Conservation (phyloP, 2,113 vertebrate species). For the Caranx melampygus region DNA sequence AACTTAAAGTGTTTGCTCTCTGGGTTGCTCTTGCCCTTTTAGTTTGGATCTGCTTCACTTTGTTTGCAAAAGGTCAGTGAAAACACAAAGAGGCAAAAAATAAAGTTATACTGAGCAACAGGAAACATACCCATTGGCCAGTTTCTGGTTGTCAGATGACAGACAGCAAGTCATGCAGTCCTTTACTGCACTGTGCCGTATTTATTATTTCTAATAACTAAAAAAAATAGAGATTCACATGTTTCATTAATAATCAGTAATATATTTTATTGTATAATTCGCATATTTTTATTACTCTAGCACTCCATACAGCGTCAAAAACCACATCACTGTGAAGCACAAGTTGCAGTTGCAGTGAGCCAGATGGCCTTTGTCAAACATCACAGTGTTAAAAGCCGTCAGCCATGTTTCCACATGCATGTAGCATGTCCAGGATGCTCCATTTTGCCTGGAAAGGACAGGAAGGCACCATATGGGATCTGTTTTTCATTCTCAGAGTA, state of each 20-base stretch:
- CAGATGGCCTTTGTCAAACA: slow-evolving; percentile 55
- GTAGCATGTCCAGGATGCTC: slow-evolving; percentile 34
- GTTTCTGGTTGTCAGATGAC: not conserved
- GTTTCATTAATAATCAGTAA: not conserved
- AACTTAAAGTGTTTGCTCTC: not conserved
- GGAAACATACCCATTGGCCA: not conserved
- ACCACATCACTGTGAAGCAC: not conserved
- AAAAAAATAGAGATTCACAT: too few relatives aligned
- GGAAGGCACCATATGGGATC: slow-evolving; percentile 38
- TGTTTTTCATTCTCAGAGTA: slow-evolving; percentile 39
- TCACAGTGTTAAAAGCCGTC: slow-evolving; percentile 6
- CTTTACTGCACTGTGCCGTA: not conserved
- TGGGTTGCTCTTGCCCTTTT: not conserved
- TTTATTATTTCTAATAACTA: too few relatives aligned
- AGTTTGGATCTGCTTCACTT: not conserved
- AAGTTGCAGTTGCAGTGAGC: not conserved
- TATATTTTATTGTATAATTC: not conserved
- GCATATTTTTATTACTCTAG: not conserved
- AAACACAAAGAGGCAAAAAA: not conserved
- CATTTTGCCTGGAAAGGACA: slow-evolving; percentile 2
- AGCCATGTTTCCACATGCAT: slow-evolving; percentile 61
- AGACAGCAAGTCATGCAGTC: not conserved
- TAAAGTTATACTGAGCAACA: not conserved
- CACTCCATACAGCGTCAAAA: not conserved
- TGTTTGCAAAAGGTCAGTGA: not conserved